Evolutionary conservation across 1,140 invertebrate genomes (phyloP).

Genomic region (Drepana arcuata): DNA sequence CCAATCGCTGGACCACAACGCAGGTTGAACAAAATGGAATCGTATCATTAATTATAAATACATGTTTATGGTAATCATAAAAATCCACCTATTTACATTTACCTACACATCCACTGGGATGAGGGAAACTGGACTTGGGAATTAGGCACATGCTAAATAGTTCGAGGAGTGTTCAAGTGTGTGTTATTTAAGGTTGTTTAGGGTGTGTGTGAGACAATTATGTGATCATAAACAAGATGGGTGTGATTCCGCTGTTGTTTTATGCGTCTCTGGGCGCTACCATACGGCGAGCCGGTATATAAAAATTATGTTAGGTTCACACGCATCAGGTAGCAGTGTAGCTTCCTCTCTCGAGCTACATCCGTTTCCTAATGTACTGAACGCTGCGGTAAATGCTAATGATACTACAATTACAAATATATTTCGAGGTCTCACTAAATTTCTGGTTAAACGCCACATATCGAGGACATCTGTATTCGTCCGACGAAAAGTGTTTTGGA

Average conservation of each 20-base stretch:
- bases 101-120: background rate
- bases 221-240: no score
- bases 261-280: constrained; percentile 1
- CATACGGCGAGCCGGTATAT: no score
- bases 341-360: constrained; percentile 12
- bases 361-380: constrained; percentile 15
- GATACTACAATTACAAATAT: constrained; percentile 6
- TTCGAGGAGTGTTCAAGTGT: no score
- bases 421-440: constrained; percentile 15
- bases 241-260: no score
- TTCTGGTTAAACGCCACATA: constrained; percentile 9
- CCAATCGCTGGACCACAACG: background rate
- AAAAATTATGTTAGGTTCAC: no score
- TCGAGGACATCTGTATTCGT: constrained; percentile 10
- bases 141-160: no score
- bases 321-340: no score
- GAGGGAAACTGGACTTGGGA: background rate
- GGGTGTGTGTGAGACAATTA: no score
- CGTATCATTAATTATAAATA: background rate
- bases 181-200: no score
- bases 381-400: constrained; percentile 14
- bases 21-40: background rate
- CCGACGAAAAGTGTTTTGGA: no score
- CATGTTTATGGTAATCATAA: background rate
- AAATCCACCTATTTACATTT: background rate